Base-by-base conservation (phyloP, 2,113 vertebrate genomes). In the Indri indri region DNA sequence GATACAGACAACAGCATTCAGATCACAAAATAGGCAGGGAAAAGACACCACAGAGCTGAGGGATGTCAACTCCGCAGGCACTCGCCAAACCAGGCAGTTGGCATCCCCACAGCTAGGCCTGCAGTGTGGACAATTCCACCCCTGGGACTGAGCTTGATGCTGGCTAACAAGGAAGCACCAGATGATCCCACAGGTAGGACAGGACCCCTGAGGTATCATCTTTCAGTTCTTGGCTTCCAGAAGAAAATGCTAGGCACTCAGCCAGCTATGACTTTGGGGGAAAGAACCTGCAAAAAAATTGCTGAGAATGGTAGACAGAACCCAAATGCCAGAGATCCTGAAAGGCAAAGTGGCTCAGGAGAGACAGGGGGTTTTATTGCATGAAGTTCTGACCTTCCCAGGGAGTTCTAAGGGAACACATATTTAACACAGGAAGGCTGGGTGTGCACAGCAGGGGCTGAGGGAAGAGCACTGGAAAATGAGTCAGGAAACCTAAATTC, bases 241-340 rank as follows among this genome's bases (percentile, higher is more conserved):
- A 88, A 89, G 66, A 57, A 94, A 91, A 82, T 27, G 42, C 80
- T 87, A 63, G 90, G 63, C 80, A 66, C 66, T 81, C 59, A 25
- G 57, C 73, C 91, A 95, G 66, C 66, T 10, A 54, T 30, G 91
- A 83, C 91, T 90, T 20, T 34, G 34, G 68, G 27, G 73, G 4
- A 93, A 90, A 95, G 85, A 93, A 54, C 27, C 66, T 30, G 66
- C 27, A 92, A 79, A 65, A 79, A 65, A 76, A 63, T 13, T 57
- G 66, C 71, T 81, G 82, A 95, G 66, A 89, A 85, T 20, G 16
- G 68, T 8, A 74, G 54, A 23, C 47, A 70, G 94, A 85, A 94
- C 27, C 23, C 45, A 71, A 65, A 90, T 14, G 68, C 65, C 84
- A 73, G 37, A 34, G 79, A 59, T 9, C 47, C 88, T 45, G 50